Base-by-base conservation (phyloP, 2,888 invertebrate species). In the Glaucopsyche alexis region DNA sequence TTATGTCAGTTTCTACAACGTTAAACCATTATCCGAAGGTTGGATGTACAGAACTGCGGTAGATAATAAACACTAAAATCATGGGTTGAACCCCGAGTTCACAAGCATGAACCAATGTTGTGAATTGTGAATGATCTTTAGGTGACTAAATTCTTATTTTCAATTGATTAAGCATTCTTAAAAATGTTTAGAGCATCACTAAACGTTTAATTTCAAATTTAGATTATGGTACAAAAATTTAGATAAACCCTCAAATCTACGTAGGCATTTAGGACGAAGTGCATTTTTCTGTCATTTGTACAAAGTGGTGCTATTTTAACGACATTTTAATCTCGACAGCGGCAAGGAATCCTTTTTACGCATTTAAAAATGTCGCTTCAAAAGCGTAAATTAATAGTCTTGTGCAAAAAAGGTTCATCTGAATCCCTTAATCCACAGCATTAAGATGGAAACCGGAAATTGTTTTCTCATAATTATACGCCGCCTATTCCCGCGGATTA, bases 381-480 rank as follows among this genome's bases (percentile, higher is more conserved):
- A 76, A 78, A 77, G 72, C 66, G 72, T 73, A 76, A 78, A 79
- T 81, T 80, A 80, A 79, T 78, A 75, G 76, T 55, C 71, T 71
- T 75, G 60, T 73, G 78, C 78, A 79, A 80, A 60, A 79, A 75
- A 67, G 75, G 73, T 73, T 77, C 76, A 83, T 80, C 81, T 79
- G 79, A 83, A 84, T 83, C 84, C 83, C 84, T 82, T 90, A 91
- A 92, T 90, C 89, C 88, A 78, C 78, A 81, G 86, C 86, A 88
- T 90, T 91, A 89, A 90, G 89, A 91, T 88, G 90, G 87, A 89
- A 84, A 85, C 85, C 84, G 87, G 86, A 91, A 93, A 93, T 92
- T 92, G 92, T 92, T 92, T 93, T 90, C 92, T 92, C 92, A 93
- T 92, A 91, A 93, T 93, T 92, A 91, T 87, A 85, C 84, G 84